phyloP scores from a whole-genome alignment of 1,140 invertebrate genomes.

The Pseudomyrmex dendroicus region DNA sequence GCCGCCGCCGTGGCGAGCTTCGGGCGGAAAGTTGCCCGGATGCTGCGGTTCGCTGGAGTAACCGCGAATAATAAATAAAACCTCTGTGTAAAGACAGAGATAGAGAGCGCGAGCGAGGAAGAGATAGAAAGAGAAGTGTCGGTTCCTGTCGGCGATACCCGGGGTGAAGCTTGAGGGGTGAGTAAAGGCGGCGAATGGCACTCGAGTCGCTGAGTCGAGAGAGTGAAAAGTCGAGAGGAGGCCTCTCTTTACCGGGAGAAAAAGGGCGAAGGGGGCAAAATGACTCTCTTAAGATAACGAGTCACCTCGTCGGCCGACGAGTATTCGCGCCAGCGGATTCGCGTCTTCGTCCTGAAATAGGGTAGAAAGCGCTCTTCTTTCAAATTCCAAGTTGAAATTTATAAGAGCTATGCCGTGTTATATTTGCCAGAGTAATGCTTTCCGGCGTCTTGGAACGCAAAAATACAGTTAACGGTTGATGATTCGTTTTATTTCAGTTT shows the following conservation, averaged over 20 bases:
- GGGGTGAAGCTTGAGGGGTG: background rate
- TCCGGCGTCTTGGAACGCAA: background rate
- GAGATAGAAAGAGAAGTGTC: slow-evolving; percentile 24
- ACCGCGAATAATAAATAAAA: slow-evolving; percentile 79
- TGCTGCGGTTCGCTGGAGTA: slow-evolving; percentile 60
- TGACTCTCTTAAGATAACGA: slow-evolving; percentile 76
- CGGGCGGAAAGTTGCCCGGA: slow-evolving; percentile 64
- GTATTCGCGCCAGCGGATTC: slow-evolving; percentile 54
- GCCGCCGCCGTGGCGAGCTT: slow-evolving; percentile 48
- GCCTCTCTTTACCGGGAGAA: slow-evolving; percentile 6
- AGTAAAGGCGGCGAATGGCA: slow-evolving; percentile 12
- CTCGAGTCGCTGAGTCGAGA: slow-evolving; percentile 62
- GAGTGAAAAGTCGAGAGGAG: slow-evolving; percentile 69
- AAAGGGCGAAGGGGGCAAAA: slow-evolving; percentile 54
- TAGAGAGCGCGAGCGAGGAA: background rate
- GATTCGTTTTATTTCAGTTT: no score
- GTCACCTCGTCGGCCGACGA: slow-evolving; percentile 68
- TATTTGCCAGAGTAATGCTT: slow-evolving; percentile 19
- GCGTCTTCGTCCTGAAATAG: slow-evolving; percentile 48
- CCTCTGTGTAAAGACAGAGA: slow-evolving; percentile 46
- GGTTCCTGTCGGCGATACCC: slow-evolving; percentile 52
- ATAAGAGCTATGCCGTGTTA: slow-evolving; percentile 27
- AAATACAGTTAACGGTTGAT: background rate
- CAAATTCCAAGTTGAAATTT: slow-evolving; percentile 12
- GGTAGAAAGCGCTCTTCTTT: slow-evolving; percentile 38